These are phyloP conservation scores for Hyposoter didymator DNA, from an alignment of 2,888 invertebrate species.

Conservation along the genomic window DNA sequence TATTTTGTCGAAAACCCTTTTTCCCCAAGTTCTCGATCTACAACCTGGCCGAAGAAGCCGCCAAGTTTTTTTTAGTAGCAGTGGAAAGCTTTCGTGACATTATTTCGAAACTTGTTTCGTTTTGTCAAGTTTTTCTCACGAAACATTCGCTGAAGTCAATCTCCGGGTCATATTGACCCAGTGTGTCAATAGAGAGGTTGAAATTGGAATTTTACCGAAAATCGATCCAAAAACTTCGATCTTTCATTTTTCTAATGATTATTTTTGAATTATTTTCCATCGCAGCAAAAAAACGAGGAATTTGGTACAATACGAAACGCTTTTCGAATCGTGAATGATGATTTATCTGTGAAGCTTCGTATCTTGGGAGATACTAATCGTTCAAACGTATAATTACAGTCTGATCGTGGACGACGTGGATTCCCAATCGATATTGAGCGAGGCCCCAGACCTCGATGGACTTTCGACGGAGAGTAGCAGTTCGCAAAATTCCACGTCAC, in stretches of 20 bases:
- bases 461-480: slow-evolving; percentile 76
- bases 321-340: background rate
- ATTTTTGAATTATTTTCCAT: background rate
- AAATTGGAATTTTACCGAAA: background rate
- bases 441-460: slow-evolving; percentile 74
- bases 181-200: background rate
- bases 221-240: background rate
- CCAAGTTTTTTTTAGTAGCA: too few species aligned
- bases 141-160: too few species aligned
- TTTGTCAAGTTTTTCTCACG: too few species aligned
- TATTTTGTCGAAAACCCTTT: background rate
- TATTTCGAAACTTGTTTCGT: too few species aligned
- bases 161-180: too few species aligned
- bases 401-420: slow-evolving; percentile 80
- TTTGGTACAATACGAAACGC: background rate
- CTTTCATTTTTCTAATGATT: background rate
- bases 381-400: slow-evolving; percentile 66
- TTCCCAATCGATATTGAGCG: slow-evolving; percentile 76
- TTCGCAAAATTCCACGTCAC: slow-evolving; percentile 74
- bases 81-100: too few species aligned
- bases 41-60: too few species aligned
- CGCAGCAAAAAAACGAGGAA: background rate
- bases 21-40: background rate
- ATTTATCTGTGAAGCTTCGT: background rate
- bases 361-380: background rate